Conservation (phyloP, 1,140 invertebrate genomes). For the Chelonus insularis region DNA sequence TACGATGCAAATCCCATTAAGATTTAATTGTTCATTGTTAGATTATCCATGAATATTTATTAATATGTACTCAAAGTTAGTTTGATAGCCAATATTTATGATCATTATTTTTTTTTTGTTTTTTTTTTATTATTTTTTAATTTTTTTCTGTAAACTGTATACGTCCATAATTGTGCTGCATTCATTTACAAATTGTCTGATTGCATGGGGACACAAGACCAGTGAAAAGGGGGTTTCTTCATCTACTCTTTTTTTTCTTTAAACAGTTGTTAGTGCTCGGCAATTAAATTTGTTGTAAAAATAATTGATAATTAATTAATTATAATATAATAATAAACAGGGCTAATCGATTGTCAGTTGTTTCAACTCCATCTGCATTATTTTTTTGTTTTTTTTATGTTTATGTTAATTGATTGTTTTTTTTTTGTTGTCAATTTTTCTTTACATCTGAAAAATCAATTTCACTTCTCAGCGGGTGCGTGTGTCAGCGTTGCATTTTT, state of each 20-base stretch:
- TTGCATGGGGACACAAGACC: conserved; percentile 20
- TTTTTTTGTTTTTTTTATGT: conserved; percentile 20
- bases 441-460: conserved; percentile 25
- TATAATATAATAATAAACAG: conserved; percentile 14
- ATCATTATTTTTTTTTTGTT: conserved; percentile 3
- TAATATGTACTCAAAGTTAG: conserved; percentile 5
- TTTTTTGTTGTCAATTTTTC: conserved; percentile 13
- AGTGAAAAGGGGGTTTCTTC: conserved; percentile 8
- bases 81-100: conserved; percentile 17
- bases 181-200: conserved; percentile 9
- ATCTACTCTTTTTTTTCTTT: background rate
- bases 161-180: conserved; percentile 16
- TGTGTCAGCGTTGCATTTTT: conserved; percentile 46
- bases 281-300: conserved; percentile 29
- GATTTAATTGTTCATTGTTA: conserved; percentile 28
- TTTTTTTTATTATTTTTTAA: conserved; percentile 3
- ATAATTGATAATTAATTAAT: conserved; percentile 20
- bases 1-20: conserved; percentile 34
- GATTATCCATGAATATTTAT: conserved; percentile 21
- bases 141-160: background rate
- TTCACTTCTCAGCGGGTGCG: conserved; percentile 43
- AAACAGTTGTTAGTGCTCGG: conserved; percentile 19
- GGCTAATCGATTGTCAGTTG: conserved; percentile 31
- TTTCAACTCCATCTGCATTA: conserved; percentile 22
- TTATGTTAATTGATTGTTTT: conserved; percentile 21